Conservation (phyloP, 1,140 invertebrate species). For the Galleria mellonella region DNA sequence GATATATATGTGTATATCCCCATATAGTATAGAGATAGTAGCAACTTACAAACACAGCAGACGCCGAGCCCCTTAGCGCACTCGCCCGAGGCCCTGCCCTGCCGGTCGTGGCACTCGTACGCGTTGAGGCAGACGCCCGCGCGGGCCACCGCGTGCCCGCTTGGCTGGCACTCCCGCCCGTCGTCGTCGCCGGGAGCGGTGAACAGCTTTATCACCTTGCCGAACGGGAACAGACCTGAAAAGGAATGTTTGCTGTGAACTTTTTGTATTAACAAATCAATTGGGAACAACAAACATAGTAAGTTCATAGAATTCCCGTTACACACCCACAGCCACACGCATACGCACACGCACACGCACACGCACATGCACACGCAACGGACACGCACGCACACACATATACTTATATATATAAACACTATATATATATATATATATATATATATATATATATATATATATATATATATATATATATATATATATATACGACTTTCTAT, state of each 20-base stretch:
- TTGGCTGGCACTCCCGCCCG: constrained; percentile 82
- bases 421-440: no score
- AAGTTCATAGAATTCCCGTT: no score
- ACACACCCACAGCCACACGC: no score
- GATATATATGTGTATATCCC: no score
- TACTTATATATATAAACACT: no score
- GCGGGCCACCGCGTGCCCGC: constrained; percentile 77
- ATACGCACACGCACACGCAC: no score
- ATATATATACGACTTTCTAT: no score
- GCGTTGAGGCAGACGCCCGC: constrained; percentile 86
- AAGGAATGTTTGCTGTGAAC: not conserved
- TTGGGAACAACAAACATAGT: no score
- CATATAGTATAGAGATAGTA: not conserved
- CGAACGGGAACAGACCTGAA: constrained; percentile 43
- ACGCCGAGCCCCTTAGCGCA: constrained; percentile 90
- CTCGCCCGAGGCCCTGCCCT: constrained; percentile 82
- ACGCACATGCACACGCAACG: no score
- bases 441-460: no score
- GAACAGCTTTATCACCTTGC: constrained; percentile 83
- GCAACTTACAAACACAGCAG: constrained; percentile 89
- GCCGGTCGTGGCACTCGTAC: constrained; percentile 87
- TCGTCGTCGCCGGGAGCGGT: constrained; percentile 79
- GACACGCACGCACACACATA: no score
- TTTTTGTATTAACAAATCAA: not conserved
- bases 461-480: no score